phyloP scores from a whole-genome alignment of 2,797 vertebrate genomes.

The Emys orbicularis region DNA sequence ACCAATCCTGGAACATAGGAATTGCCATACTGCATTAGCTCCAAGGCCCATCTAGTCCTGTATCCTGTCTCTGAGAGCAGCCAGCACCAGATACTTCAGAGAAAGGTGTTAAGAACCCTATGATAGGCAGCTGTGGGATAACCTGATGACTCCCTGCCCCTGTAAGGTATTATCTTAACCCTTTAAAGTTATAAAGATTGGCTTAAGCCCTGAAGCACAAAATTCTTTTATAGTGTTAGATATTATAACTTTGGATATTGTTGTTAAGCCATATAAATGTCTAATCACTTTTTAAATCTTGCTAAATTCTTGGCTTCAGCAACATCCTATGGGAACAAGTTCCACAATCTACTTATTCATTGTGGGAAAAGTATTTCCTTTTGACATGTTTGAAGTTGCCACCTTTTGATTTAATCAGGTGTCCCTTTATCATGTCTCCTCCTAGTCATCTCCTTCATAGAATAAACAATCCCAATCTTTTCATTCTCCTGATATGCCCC shows the following conservation, averaged over 20 bases:
- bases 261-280: neutral
- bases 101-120: neutral
- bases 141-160: neutral
- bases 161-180: neutral
- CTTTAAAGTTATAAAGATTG: neutral
- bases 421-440: neutral
- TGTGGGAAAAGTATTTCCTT: neutral
- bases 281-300: neutral
- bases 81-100: neutral
- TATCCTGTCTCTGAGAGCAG: neutral
- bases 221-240: neutral
- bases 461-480: neutral
- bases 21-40: neutral
- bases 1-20: neutral
- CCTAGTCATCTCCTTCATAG: neutral
- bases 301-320: neutral
- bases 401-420: slow-evolving; percentile 35
- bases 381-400: slow-evolving; percentile 44
- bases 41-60: neutral
- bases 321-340: neutral
- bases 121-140: neutral
- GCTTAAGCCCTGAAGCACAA: neutral
- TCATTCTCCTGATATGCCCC: neutral
- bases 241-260: neutral
- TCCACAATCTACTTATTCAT: neutral